phyloP scores from a whole-genome alignment of 2,113 vertebrate genomes.

The Geococcyx californianus region DNA sequence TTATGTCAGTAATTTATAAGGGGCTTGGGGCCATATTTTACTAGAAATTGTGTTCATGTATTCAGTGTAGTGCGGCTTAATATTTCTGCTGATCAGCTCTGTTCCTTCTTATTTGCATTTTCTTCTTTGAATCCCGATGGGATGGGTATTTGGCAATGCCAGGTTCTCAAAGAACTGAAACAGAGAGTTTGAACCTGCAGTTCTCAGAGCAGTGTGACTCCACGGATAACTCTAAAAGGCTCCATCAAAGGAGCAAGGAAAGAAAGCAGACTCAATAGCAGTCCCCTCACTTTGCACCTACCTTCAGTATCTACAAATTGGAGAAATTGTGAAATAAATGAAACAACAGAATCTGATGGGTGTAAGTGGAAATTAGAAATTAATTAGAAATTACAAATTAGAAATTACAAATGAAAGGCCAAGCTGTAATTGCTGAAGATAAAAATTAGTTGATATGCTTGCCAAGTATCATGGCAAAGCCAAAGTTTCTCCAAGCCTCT shows the following conservation, averaged over 20 bases:
- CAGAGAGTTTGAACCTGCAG: not conserved
- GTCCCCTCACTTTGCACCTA: not conserved
- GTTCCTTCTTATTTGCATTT: not conserved
- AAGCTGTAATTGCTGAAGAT: not conserved
- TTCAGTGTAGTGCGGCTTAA: not conserved
- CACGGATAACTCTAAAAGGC: not conserved
- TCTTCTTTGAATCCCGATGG: not conserved
- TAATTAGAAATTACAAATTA: too few relatives aligned
- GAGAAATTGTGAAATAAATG: not conserved
- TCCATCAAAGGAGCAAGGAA: not conserved
- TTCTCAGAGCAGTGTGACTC: not conserved
- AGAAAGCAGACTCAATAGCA: not conserved
- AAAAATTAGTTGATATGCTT: not conserved
- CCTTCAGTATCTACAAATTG: not conserved
- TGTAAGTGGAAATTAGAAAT: not conserved
- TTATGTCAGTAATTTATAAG: not conserved
- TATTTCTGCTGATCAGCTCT: not conserved
- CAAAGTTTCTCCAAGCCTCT: not conserved
- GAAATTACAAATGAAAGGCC: not conserved
- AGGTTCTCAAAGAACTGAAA: not conserved
- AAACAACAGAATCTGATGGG: not conserved
- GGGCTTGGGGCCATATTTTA: not conserved
- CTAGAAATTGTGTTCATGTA: not conserved
- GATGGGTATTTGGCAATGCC: not conserved
- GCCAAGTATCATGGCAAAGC: not conserved